Conservation (phyloP, 2,797 vertebrate species). For the Chiroxiphia lanceolata region DNA sequence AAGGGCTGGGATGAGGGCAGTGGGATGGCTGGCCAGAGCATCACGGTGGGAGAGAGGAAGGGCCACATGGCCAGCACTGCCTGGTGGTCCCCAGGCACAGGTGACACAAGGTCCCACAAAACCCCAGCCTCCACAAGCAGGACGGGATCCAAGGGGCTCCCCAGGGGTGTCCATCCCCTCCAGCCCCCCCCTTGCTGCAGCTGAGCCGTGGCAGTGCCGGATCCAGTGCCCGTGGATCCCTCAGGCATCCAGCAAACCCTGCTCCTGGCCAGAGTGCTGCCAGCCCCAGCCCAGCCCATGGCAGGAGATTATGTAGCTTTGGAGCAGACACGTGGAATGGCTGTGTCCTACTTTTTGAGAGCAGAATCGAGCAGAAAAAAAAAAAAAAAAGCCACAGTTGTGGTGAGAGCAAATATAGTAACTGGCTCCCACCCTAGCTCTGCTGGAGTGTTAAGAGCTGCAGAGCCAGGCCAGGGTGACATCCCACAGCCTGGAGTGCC, state of each 20-base stretch:
- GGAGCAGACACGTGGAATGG: conserved; percentile 24
- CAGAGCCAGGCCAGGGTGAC: not conserved
- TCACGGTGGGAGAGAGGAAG: accelerated
- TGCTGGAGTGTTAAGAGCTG: not conserved
- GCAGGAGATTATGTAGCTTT: conserved; percentile 41
- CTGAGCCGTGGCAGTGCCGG: not conserved
- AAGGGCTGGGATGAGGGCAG: accelerated
- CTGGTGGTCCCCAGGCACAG: accelerated
- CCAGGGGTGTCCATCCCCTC: accelerated
- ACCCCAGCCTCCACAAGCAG: not conserved
- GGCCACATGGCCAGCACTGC: accelerated
- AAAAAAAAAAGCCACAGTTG: not conserved
- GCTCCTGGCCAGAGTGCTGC: too few species aligned
- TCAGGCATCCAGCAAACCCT: accelerated
- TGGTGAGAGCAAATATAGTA: not conserved
- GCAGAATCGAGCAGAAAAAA: not conserved
- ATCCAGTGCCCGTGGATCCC: accelerated
- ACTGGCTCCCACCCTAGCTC: not conserved
- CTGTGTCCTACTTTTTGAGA: conserved; percentile 52
- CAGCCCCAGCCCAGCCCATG: not conserved
- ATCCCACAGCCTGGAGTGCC: not conserved
- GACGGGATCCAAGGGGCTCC: accelerated
- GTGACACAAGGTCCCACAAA: not conserved
- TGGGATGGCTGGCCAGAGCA: not conserved
- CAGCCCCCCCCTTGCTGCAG: accelerated